Evolutionary conservation across 1,140 invertebrate genomes (phyloP), one percentile per base, ranked within the genome.

Genomic region (Babylonia areolata): DNA sequence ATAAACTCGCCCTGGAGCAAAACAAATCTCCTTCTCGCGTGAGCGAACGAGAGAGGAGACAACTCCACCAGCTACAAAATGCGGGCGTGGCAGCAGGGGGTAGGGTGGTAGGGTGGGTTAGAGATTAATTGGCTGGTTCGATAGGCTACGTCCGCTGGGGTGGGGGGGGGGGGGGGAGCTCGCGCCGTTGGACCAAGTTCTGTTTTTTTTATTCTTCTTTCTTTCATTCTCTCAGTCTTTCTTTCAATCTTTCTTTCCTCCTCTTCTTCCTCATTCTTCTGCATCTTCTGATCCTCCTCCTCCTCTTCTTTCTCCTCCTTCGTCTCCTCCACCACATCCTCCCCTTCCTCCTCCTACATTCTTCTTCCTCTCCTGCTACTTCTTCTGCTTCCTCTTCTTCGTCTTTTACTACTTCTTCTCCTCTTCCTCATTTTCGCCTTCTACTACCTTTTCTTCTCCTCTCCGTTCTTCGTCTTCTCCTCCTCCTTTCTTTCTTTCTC

Each of bases 11-110:
- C 17, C 46, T n/a, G 17, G 46, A 51, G 46, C 58, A 23, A 12
- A 64, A 11, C 58, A 64, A 64, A 64, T 64, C 58, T 64, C 28
- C 58, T 64, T 64, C 58, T 64, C 58, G 58, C 58, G 58, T 64
- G 58, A 64, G 58, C 58, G 58, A 64, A 5, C 58, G 28, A 64
- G 6, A 1, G 58, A 23, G 58, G 28, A 64, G 58, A 64, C 58
- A 64, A 64, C 58, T n/a, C 58, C 58, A 23, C 58, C 58, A 64
- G 28, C 58, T 64, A 64, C 58, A 64, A 64, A 64, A 64, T 64
- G 58, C 58, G 58, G 58, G 58, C 58, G 58, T 64, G 58, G 58
- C 58, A 64, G 58, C 58, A 23, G 58, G 58, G 58, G 58, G 58
- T 3, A 20, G 58, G 58, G 58, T 3, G 15, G 58, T 6, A 23